Conservation (phyloP, 2,797 vertebrate genomes). For the Lagocephalus sceleratus region DNA sequence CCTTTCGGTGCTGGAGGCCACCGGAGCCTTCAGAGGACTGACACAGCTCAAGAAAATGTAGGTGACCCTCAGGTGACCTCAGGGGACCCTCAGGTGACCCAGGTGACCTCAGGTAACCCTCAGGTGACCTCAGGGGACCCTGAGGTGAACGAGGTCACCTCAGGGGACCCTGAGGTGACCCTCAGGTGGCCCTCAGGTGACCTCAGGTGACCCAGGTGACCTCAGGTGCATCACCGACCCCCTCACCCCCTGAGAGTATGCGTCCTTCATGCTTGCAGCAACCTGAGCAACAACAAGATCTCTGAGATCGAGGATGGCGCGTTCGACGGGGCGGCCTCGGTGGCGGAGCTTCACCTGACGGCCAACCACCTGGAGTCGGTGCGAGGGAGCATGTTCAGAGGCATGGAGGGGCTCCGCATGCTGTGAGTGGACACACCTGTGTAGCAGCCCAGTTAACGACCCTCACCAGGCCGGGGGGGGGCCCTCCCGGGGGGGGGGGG, state of each 20-base stretch:
- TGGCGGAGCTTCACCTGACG: conserved; percentile 88
- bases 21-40: conserved; percentile 90
- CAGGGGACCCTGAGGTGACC: too few species aligned
- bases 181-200: too few species aligned
- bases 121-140: conserved; percentile 48
- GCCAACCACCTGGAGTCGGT: conserved; percentile 94
- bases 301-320: conserved; percentile 89
- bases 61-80: conserved; percentile 39
- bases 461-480: too few species aligned
- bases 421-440: conserved; percentile 88
- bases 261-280: conserved; percentile 67
- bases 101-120: conserved; percentile 48
- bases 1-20: conserved; percentile 90
- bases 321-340: conserved; percentile 86
- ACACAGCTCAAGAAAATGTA: conserved; percentile 95
- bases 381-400: conserved; percentile 88
- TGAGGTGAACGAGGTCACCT: not conserved
- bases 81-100: conserved; percentile 50
- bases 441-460: too few species aligned
- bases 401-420: conserved; percentile 88
- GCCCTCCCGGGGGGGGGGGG: too few species aligned
- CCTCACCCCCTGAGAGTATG: too few species aligned
- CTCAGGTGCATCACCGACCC: too few species aligned
- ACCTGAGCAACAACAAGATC: conserved; percentile 97
- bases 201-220: not conserved